These are phyloP conservation scores for Drosophila rubida DNA, from an alignment of 2,888 invertebrate species.

Conservation along the genomic window DNA sequence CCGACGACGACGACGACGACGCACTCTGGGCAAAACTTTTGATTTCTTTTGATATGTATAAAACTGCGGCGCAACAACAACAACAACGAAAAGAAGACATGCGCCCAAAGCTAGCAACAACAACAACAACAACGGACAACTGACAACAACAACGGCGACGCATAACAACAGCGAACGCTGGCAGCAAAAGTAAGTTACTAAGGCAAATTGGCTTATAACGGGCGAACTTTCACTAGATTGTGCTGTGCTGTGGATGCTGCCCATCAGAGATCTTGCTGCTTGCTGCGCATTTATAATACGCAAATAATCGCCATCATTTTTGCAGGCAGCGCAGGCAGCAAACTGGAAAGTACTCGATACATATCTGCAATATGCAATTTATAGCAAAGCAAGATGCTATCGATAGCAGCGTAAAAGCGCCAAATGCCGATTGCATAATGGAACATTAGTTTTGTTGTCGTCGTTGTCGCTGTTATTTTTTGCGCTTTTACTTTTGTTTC, in stretches of 20 bases:
- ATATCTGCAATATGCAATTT: constrained; percentile 17
- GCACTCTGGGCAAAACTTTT: constrained; percentile 61
- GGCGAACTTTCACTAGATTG: constrained; percentile 72
- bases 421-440: constrained; percentile 35
- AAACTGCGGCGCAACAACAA: constrained; percentile 2
- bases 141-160: constrained; percentile 13
- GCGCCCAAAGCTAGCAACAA: constrained; percentile 47
- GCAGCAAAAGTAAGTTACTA: constrained; percentile 73
- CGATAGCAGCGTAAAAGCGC: constrained; percentile 31
- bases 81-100: constrained; percentile 22
- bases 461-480: not conserved
- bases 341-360: constrained; percentile 4
- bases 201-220: constrained; percentile 76
- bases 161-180: constrained; percentile 30
- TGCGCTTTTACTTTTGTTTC: constrained; percentile 72
- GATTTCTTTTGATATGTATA: constrained; percentile 64
- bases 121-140: constrained; percentile 11
- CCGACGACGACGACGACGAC: constrained; percentile 31
- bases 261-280: constrained; percentile 28
- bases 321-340: constrained; percentile 20
- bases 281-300: constrained; percentile 11
- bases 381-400: constrained; percentile 21
- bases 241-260: constrained; percentile 16
- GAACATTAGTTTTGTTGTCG: constrained; percentile 6
- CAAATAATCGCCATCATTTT: constrained; percentile 51